Base-by-base conservation (phyloP, 2,797 vertebrate genomes). In the Syngnathus rostellatus region DNA sequence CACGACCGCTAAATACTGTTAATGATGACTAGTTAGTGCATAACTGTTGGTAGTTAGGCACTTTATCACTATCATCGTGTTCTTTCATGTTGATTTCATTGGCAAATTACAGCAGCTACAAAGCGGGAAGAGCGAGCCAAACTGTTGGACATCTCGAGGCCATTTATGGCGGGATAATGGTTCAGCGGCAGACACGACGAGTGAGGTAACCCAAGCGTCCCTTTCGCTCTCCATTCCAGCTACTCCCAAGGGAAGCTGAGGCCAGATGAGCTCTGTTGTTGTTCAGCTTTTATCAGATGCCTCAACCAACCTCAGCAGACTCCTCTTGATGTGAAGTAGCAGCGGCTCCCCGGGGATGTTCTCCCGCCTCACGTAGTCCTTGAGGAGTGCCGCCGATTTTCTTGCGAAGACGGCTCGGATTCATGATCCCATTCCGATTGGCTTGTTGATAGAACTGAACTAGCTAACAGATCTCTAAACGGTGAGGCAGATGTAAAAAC, bases 251-350 rank as follows among this genome's bases (percentile, higher is more conserved):
- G 59, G 59, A 61, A 23, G n/a, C 39, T 10, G 7, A 43, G n/a
- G 59, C 59, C 59, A 61, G 59, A 43, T 61, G 59, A 61, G 59
- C 10, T 40, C 59, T 41, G 19, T n/a, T 43, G 7, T 40, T 40
- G n/a, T 61, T 61, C 39, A 6, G 39, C 39, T 10, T 41, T 61
- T 61, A 61, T 41, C 59, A 61, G 59, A 61, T 41, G 59, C 39
- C 19, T 43, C n/a, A 41, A 23, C 39, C 59, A 58, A 61, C 59
- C 59, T 61, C n/a, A 23, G n/a, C 59, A 61, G 59, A 61, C 19
- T 61, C 59, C n/a, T 43, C 39, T 61, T 61, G 40, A 43, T 61
- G 59, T 23, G 59, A 61, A 61, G 59, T 21, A 41, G 59, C 55
- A 8, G 25, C 12, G 31, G 31, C 59, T 61, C 59, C 59, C 59